Evolutionary conservation across 2,888 invertebrate genomes (phyloP).

Genomic region (Chrysina gloriosa): DNA sequence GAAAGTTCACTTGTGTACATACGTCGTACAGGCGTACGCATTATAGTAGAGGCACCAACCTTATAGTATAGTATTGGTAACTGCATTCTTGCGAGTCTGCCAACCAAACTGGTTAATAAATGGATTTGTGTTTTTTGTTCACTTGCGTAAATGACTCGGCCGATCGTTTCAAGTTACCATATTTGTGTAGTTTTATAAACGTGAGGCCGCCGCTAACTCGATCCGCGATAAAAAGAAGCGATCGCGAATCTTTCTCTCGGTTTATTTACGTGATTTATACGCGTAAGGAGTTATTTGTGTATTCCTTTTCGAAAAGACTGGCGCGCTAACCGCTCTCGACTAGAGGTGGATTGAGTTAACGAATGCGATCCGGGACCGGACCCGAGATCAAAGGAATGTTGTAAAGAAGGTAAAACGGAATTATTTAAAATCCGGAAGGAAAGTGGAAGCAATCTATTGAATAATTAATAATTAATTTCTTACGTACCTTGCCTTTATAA

Average conservation of each 20-base stretch:
- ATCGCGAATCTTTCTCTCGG: slow-evolving; percentile 21
- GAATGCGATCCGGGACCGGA: neutral
- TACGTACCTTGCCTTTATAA: neutral
- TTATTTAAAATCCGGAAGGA: slow-evolving; percentile 27
- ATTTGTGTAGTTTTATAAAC: slow-evolving; percentile 7
- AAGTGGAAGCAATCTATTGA: slow-evolving; percentile 25
- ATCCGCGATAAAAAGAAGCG: slow-evolving; percentile 1
- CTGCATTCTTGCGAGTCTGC: slow-evolving; percentile 39
- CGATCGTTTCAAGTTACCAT: slow-evolving; percentile 34
- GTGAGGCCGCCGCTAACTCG: slow-evolving; percentile 10
- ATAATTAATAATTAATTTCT: slow-evolving; percentile 30
- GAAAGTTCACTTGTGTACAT: slow-evolving; percentile 35
- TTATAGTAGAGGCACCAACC: neutral
- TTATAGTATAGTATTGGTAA: neutral
- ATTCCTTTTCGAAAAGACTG: slow-evolving; percentile 1
- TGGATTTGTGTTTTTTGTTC: slow-evolving; percentile 37
- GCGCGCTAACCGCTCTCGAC: neutral
- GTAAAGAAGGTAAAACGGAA: slow-evolving; percentile 16
- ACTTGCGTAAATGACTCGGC: slow-evolving; percentile 39
- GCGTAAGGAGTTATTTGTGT: slow-evolving; percentile 13
- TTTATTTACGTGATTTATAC: slow-evolving; percentile 26
- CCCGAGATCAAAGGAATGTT: slow-evolving; percentile 4
- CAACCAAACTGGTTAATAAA: slow-evolving; percentile 41
- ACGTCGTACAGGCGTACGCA: neutral
- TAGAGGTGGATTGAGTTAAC: neutral